Base-by-base conservation (phyloP, 2,113 vertebrate species). In the Myocastor coypus region DNA sequence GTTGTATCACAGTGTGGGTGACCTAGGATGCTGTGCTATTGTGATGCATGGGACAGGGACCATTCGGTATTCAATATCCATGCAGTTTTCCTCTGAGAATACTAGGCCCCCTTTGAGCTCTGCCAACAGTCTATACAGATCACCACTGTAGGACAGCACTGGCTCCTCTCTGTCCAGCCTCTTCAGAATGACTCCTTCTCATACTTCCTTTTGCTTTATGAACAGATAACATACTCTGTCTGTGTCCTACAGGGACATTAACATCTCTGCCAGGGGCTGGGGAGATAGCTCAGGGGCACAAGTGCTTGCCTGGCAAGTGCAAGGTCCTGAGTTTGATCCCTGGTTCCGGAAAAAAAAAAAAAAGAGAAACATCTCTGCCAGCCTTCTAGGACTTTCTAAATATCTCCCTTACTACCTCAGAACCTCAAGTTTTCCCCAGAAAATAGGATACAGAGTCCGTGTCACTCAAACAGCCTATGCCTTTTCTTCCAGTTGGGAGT, bases 341-440 rank as follows among this genome's bases (percentile, higher is more conserved):
- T n/a, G n/a, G n/a, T n/a, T n/a, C n/a, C n/a, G n/a, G n/a, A n/a
- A n/a, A n/a, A n/a, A n/a, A n/a, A n/a, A n/a, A n/a, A n/a, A n/a
- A n/a, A n/a, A n/a, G n/a, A n/a, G n/a, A n/a, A 80, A 86, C 80
- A 93, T 73, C 57, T 94, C n/a, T 86, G 32, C 30, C 42, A 83
- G 59, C 82, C 22, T 83, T 16, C 63, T 42, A 30, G 85, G 37
- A 94, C 11, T 4, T 8, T 77, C 78, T 42, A 81, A 63, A 91
- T 2, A 55, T 0, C 64, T 42, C 3, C 77, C 12, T 1, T 89
- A 11, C 80, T 42, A 88, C 59, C 59, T 90, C 71, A n/a, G 52
- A 75, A 42, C 20, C 16, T 24, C 57, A 85, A 17, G 37, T 6
- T 75, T 87, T 30, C 42, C 46, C 28, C 68, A 84, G 69, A 82